phyloP scores from a whole-genome alignment of 2,113 vertebrate species.

The Cochlearius cochlearius region DNA sequence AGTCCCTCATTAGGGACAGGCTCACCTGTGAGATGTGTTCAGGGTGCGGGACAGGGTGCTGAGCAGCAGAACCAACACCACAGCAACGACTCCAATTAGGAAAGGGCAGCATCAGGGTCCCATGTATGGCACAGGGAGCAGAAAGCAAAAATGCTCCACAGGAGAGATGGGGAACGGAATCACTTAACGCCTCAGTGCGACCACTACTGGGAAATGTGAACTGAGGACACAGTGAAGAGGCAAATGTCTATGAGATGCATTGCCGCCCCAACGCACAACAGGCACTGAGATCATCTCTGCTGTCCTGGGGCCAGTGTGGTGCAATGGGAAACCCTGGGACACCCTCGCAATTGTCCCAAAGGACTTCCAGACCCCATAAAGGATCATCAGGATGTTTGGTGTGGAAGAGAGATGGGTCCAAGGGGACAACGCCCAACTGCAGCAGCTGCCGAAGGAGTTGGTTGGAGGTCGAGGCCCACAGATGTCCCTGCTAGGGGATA shows the following conservation, averaged over 20 bases:
- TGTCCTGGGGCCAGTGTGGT: background rate
- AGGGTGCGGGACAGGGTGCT: background rate
- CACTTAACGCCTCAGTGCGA: background rate
- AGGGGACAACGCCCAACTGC: background rate
- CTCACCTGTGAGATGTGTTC: background rate
- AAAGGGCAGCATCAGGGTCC: background rate
- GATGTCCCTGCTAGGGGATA: background rate
- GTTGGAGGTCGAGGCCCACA: background rate
- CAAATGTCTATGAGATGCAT: accelerated
- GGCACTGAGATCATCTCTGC: background rate
- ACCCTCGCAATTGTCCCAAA: background rate
- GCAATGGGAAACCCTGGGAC: background rate
- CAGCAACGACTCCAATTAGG: background rate
- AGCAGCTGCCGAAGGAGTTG: background rate
- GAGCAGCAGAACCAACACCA: background rate
- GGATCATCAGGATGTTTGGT: background rate
- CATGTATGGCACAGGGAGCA: background rate
- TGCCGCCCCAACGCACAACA: background rate
- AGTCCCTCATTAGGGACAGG: background rate
- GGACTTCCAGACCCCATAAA: background rate
- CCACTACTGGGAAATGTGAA: background rate
- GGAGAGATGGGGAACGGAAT: background rate
- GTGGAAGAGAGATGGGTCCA: background rate
- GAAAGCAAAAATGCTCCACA: background rate
- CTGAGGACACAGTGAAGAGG: accelerated